Evolutionary conservation across 2,113 vertebrate species (phyloP).

Genomic region (Protomyctophum bolini): DNA sequence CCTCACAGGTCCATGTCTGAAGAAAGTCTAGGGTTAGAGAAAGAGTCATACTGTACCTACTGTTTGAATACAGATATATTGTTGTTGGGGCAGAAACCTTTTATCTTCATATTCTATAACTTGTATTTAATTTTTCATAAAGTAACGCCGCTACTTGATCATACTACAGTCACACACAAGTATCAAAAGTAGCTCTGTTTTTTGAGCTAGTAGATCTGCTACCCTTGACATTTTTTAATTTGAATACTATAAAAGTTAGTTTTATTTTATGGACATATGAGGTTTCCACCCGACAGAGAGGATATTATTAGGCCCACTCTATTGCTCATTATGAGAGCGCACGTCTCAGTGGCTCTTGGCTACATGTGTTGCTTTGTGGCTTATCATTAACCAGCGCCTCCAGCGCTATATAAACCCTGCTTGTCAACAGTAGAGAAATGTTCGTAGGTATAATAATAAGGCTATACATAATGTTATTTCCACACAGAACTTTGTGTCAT

Average conservation of each 20-base stretch:
- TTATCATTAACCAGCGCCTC: conserved; percentile 57
- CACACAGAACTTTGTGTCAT: neutral
- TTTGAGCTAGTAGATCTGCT: too few relatives aligned
- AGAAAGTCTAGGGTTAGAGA: neutral
- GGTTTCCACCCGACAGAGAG: too few relatives aligned
- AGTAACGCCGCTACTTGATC: too few relatives aligned
- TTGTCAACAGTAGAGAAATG: neutral
- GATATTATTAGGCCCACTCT: too few relatives aligned
- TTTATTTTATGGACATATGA: too few relatives aligned
- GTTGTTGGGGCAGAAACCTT: too few relatives aligned
- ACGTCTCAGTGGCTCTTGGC: neutral
- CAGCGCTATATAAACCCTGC: conserved; percentile 14
- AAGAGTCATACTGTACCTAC: neutral
- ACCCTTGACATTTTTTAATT: too few relatives aligned
- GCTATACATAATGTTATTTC: too few relatives aligned
- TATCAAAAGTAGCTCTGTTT: too few relatives aligned
- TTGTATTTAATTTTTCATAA: neutral
- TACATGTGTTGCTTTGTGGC: conserved; percentile 1
- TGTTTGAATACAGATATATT: too few relatives aligned
- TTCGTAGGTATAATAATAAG: neutral
- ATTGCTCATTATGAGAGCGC: neutral
- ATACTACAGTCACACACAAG: too few relatives aligned
- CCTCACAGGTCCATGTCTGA: neutral
- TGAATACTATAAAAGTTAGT: too few relatives aligned
- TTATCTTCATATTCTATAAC: neutral